These are phyloP conservation scores for Polylopha cassiicola DNA, from an alignment of 2,888 invertebrate genomes.

Conservation along the genomic window DNA sequence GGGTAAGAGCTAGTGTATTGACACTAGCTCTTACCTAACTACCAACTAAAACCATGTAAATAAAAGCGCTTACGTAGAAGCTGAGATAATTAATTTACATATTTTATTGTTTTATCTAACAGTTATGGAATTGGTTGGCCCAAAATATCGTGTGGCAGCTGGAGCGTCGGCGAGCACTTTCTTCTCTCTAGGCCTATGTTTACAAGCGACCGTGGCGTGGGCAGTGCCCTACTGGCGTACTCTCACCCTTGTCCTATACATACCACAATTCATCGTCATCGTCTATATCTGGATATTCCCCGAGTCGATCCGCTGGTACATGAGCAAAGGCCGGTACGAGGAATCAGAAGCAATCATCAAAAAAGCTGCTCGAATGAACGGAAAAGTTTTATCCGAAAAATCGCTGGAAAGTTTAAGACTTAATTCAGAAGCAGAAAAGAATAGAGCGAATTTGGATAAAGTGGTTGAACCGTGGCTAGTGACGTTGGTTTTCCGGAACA, in stretches of 20 bases:
- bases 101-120: slow-evolving; percentile 15
- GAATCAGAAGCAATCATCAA: slow-evolving; percentile 75
- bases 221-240: slow-evolving; percentile 79
- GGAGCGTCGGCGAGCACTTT: slow-evolving; percentile 79
- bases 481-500: slow-evolving; percentile 53
- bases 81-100: background rate
- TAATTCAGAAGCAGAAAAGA: slow-evolving; percentile 30
- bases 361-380: slow-evolving; percentile 76
- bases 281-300: slow-evolving; percentile 79
- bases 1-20: too few species aligned
- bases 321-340: slow-evolving; percentile 77
- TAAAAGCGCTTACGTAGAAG: too few species aligned
- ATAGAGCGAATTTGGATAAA: slow-evolving; percentile 12
- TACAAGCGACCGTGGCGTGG: slow-evolving; percentile 79
- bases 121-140: slow-evolving; percentile 83
- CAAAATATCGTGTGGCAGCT: slow-evolving; percentile 79
- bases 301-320: slow-evolving; percentile 82
- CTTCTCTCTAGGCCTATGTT: slow-evolving; percentile 80
- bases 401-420: slow-evolving; percentile 23
- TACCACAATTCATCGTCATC: slow-evolving; percentile 79
- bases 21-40: too few species aligned
- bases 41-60: too few species aligned
- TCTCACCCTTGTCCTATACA: slow-evolving; percentile 77
- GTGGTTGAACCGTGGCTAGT: slow-evolving; percentile 28
- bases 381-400: slow-evolving; percentile 30